Evolutionary conservation across 2,113 vertebrate genomes (phyloP).

Genomic region (Castor canadensis): DNA sequence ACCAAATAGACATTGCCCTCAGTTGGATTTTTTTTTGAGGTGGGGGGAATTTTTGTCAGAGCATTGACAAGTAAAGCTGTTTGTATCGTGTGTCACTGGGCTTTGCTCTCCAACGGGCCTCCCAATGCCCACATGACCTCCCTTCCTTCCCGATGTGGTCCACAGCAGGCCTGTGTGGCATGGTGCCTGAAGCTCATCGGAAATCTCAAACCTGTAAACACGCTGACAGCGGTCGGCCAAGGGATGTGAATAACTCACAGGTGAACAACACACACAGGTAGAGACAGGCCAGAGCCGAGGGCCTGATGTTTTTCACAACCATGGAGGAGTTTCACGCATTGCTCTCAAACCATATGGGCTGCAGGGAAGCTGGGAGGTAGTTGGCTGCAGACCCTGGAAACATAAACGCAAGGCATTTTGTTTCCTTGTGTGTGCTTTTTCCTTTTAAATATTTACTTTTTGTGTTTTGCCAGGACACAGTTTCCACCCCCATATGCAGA

Average conservation of each 20-base stretch:
- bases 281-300: slow-evolving; percentile 79
- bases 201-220: slow-evolving; percentile 83
- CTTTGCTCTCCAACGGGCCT: neutral
- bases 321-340: slow-evolving; percentile 69
- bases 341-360: slow-evolving; percentile 79
- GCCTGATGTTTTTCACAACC: slow-evolving; percentile 71
- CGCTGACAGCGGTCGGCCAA: slow-evolving; percentile 71
- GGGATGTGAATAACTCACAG: slow-evolving; percentile 81
- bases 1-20: too few species aligned
- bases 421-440: slow-evolving; percentile 78
- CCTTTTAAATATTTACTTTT: slow-evolving; percentile 86
- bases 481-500: slow-evolving; percentile 78
- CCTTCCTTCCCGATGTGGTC: slow-evolving; percentile 15
- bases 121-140: neutral
- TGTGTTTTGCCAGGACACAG: slow-evolving; percentile 78
- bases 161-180: slow-evolving; percentile 49
- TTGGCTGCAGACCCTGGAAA: slow-evolving; percentile 80
- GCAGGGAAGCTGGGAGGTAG: slow-evolving; percentile 62
- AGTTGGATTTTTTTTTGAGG: too few species aligned
- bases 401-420: slow-evolving; percentile 78
- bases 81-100: neutral
- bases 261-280: slow-evolving; percentile 82
- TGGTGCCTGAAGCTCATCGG: slow-evolving; percentile 68
- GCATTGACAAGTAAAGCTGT: neutral
- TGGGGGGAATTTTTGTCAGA: neutral